These are phyloP conservation scores for Neuroscelio doddi DNA, from an alignment of 2,888 invertebrate species.

Conservation along the genomic window DNA sequence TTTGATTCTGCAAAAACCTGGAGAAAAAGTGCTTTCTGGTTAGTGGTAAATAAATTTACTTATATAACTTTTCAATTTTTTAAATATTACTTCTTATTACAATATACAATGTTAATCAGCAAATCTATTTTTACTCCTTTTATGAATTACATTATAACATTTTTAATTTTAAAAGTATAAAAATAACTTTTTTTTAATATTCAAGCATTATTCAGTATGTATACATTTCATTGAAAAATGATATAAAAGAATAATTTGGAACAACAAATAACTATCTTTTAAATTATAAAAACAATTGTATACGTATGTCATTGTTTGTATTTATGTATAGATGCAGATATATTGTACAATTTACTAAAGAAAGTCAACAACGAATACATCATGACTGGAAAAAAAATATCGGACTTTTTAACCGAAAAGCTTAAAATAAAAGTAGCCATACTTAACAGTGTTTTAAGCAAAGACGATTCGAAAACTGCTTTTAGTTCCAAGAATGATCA, in stretches of 20 bases:
- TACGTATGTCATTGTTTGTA: no score
- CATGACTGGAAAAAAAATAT: slow-evolving; percentile 80
- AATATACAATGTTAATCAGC: no score
- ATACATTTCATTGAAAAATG: no score
- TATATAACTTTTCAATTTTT: no score
- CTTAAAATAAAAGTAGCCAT: slow-evolving; percentile 74
- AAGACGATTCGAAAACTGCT: slow-evolving; percentile 76
- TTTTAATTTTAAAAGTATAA: no score
- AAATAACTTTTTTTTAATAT: no score
- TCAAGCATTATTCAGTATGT: no score
- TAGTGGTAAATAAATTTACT: slow-evolving; percentile 30
- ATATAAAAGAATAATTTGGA: no score
- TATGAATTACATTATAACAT: neutral
- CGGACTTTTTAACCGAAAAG: slow-evolving; percentile 80
- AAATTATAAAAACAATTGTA: no score
- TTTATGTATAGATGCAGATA: slow-evolving; percentile 82
- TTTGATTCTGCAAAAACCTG: slow-evolving; percentile 75
- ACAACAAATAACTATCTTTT: no score
- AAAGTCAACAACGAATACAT: slow-evolving; percentile 80
- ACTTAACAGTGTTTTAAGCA: slow-evolving; percentile 62
- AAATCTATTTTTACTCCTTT: no score
- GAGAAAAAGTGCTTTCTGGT: slow-evolving; percentile 70
- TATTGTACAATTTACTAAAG: slow-evolving; percentile 80
- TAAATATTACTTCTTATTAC: no score
- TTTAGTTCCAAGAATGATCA: slow-evolving; percentile 79